Evolutionary conservation across 2,113 vertebrate species (phyloP).

Genomic region (Melozone crissalis): DNA sequence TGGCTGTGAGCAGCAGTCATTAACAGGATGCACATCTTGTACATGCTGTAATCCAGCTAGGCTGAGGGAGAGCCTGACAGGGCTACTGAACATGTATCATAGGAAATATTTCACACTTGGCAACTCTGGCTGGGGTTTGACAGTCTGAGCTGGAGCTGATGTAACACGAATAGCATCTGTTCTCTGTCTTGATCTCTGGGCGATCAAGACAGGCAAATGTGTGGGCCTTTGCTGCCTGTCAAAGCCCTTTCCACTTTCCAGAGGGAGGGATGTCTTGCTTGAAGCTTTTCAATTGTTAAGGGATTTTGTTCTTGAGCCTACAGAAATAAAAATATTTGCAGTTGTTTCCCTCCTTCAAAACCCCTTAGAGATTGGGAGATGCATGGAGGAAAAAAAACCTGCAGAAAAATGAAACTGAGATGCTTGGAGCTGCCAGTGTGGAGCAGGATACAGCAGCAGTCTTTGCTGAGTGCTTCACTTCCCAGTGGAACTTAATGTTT

Average conservation of each 20-base stretch:
- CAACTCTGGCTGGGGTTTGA: not conserved
- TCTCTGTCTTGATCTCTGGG: too few species aligned
- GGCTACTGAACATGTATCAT: not conserved
- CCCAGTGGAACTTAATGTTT: not conserved
- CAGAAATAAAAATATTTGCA: not conserved
- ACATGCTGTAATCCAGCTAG: not conserved
- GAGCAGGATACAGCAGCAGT: not conserved
- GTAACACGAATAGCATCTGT: not conserved
- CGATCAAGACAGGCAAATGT: not conserved
- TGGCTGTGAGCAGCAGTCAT: not conserved
- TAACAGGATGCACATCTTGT: not conserved
- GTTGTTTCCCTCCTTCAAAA: not conserved
- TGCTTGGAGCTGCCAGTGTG: not conserved
- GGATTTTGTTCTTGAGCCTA: not conserved
- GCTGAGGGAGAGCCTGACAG: not conserved
- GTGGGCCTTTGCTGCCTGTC: not conserved
- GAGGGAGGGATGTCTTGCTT: not conserved
- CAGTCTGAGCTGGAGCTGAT: not conserved
- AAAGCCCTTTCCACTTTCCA: not conserved
- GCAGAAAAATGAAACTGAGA: not conserved
- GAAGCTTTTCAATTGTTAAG: not conserved
- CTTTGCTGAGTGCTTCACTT: not conserved
- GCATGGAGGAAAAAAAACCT: accelerated
- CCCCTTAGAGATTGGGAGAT: not conserved
- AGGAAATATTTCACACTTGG: not conserved